These are phyloP conservation scores for Varecia variegata DNA, from an alignment of 2,797 vertebrate genomes.

Conservation along the genomic window DNA sequence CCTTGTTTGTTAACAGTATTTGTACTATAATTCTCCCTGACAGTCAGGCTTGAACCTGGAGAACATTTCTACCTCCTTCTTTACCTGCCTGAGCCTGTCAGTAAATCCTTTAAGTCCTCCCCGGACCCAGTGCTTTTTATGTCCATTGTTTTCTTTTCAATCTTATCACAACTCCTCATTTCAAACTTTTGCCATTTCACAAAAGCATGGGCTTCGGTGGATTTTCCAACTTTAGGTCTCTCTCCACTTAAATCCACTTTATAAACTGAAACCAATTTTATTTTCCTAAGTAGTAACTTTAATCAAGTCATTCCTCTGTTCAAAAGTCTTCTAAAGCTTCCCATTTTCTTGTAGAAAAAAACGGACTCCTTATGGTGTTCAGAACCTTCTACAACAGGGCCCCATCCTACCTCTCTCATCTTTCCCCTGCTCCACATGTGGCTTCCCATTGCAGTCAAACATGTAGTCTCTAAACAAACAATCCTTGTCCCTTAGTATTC, in stretches of 20 bases:
- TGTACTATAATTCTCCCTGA: neutral
- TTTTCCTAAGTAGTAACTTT: conserved; percentile 10
- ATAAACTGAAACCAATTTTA: conserved; percentile 29
- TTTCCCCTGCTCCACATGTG: neutral
- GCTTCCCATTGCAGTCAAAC: neutral
- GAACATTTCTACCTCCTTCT: neutral
- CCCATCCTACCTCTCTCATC: neutral
- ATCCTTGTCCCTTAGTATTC: neutral
- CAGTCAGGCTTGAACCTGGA: neutral
- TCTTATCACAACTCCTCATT: neutral
- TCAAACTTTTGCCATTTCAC: neutral
- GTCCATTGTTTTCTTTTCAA: neutral
- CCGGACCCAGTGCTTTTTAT: neutral
- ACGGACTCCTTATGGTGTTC: neutral
- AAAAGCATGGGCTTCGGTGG: neutral
- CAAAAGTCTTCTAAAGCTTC: conserved; percentile 16
- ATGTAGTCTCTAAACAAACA: neutral
- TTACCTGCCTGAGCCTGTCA: neutral
- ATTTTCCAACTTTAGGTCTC: neutral
- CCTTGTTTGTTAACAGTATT: neutral
- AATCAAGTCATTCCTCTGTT: conserved; percentile 10
- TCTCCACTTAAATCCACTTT: neutral
- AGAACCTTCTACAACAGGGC: neutral
- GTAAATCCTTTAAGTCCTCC: neutral
- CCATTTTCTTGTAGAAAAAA: neutral